Evolutionary conservation across 2,888 invertebrate species (phyloP).

Genomic region (Imbricaverruca yamaguchii): DNA sequence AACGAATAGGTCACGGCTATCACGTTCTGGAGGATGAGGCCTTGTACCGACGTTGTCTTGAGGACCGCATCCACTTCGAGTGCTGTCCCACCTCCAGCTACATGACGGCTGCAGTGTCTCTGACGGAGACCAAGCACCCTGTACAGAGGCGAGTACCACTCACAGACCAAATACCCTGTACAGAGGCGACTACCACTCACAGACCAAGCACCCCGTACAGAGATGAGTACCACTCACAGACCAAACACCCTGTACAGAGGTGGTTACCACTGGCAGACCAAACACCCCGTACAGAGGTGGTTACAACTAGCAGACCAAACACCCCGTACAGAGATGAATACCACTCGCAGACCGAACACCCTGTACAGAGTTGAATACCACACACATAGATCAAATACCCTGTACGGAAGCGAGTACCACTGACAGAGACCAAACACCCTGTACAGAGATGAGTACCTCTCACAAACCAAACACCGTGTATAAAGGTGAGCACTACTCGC

Average conservation of each 20-base stretch:
- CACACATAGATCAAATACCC: background rate
- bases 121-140: conserved; percentile 34
- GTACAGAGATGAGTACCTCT: conserved; percentile 25
- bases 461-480: conserved; percentile 34
- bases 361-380: no score
- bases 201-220: no score
- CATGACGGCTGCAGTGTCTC: conserved; percentile 46
- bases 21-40: conserved; percentile 44
- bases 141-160: conserved; percentile 27
- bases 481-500: conserved; percentile 27
- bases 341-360: no score
- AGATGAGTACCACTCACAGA: no score
- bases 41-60: conserved; percentile 41
- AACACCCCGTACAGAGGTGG: no score
- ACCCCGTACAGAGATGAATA: no score
- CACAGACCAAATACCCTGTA: conserved; percentile 34
- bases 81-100: conserved; percentile 49
- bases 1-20: conserved; percentile 53
- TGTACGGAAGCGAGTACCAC: no score
- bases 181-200: background rate
- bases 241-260: no score
- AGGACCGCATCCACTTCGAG: conserved; percentile 46
- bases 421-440: no score
- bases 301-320: no score
- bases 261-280: no score